phyloP scores from a whole-genome alignment of 2,888 invertebrate genomes.

The Pyrgus malvae region DNA sequence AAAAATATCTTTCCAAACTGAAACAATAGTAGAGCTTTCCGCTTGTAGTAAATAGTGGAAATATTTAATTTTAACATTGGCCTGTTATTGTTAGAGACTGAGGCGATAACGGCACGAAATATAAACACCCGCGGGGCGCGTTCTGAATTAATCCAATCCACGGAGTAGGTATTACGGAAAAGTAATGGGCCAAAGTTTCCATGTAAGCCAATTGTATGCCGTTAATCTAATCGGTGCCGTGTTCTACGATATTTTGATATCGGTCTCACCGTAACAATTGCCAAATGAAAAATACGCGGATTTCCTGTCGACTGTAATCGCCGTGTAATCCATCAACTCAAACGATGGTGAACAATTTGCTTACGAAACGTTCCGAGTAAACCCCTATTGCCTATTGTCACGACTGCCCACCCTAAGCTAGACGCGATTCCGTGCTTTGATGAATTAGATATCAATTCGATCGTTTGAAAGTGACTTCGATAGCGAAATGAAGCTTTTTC shows the following conservation, averaged over 20 bases:
- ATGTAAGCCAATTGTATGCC: slow-evolving; percentile 75
- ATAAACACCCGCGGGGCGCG: slow-evolving; percentile 55
- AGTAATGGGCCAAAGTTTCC: slow-evolving; percentile 67
- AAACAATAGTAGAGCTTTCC: slow-evolving; percentile 3
- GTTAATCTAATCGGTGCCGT: slow-evolving; percentile 76
- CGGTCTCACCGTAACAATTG: slow-evolving; percentile 63
- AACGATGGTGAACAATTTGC: slow-evolving; percentile 46
- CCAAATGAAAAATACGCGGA: slow-evolving; percentile 78
- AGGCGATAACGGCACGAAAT: slow-evolving; percentile 57
- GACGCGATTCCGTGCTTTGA: slow-evolving; percentile 11
- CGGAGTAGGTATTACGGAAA: slow-evolving; percentile 54
- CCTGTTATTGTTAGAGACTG: slow-evolving; percentile 58
- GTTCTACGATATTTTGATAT: slow-evolving; percentile 52
- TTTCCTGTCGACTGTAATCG: slow-evolving; percentile 74
- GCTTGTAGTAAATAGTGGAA: slow-evolving; percentile 33
- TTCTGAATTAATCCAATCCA: slow-evolving; percentile 67
- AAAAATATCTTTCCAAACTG: not conserved
- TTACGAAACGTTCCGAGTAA: slow-evolving; percentile 50
- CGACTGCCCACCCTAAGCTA: slow-evolving; percentile 39
- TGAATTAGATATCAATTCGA: slow-evolving; percentile 8
- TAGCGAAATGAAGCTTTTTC: not conserved
- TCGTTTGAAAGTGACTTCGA: not conserved
- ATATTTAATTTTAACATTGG: slow-evolving; percentile 54
- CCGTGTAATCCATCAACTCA: slow-evolving; percentile 73
- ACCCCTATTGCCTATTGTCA: slow-evolving; percentile 67